Conservation (phyloP, 1,140 invertebrate species). For the Pachypsylla venusta region DNA sequence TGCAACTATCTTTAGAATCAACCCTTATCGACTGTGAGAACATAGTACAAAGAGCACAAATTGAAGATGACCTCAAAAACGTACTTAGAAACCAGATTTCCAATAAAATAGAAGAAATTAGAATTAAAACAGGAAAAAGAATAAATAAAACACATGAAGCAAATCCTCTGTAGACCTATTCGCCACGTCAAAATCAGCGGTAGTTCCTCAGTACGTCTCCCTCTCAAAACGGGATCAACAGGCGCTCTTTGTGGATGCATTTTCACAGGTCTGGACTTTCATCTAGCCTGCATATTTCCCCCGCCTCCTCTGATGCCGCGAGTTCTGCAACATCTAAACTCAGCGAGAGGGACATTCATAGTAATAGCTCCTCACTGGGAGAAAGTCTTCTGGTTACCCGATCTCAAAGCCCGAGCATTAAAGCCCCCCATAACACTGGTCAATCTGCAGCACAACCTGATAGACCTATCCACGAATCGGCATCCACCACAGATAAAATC, state of each 20-base stretch:
- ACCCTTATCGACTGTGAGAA: too few relatives aligned
- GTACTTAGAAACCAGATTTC: too few relatives aligned
- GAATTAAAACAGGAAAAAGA: too few relatives aligned
- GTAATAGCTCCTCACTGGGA: conserved; percentile 27
- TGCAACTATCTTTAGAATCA: too few relatives aligned
- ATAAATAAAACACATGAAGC: too few relatives aligned
- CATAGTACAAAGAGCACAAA: too few relatives aligned
- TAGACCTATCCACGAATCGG: conserved; percentile 15
- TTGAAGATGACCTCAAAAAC: too few relatives aligned
- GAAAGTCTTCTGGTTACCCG: conserved; percentile 28
- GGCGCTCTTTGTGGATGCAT: conserved; percentile 11
- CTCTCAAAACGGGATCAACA: not conserved
- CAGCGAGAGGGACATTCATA: conserved; percentile 19
- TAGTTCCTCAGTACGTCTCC: conserved; percentile 16
- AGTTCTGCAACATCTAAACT: conserved; percentile 23
- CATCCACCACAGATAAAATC: conserved; percentile 14
- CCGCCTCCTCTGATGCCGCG: conserved; percentile 22
- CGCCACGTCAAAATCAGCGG: conserved; percentile 25
- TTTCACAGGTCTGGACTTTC: conserved; percentile 9
- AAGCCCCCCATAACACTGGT: not conserved
- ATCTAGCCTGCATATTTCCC: conserved; percentile 16
- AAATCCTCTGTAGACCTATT: conserved; percentile 30
- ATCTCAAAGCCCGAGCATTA: conserved; percentile 19
- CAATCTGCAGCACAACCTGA: conserved; percentile 19
- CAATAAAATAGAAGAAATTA: too few relatives aligned